Percentiles rank a stretch among this genome's conserved stretches.
Conservation (phyloP, 2,113 vertebrate genomes). For the Merops nubicus region DNA sequence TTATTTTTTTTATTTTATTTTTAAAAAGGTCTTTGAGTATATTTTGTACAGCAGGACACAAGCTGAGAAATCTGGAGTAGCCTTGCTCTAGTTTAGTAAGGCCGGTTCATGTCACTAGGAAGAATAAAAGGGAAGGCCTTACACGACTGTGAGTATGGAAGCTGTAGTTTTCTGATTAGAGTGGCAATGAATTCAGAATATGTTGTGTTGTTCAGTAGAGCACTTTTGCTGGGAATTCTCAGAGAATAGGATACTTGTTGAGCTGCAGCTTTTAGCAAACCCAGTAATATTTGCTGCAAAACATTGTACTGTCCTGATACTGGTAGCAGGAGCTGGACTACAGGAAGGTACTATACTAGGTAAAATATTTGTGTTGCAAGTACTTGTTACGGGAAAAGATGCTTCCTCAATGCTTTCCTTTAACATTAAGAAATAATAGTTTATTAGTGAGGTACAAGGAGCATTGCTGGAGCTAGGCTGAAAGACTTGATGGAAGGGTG, state of each 20-base stretch:
- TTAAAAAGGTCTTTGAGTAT: not conserved
- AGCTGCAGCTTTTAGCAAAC: not conserved
- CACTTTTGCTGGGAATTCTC: not conserved
- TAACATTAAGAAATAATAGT: not conserved
- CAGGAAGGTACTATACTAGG: not conserved
- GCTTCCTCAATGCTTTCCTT: not conserved
- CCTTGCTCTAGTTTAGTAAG: not conserved
- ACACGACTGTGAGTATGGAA: not conserved
- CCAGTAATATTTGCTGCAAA: not conserved
- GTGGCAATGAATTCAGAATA: not conserved
- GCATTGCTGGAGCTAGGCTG: not conserved
- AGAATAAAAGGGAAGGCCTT: not conserved
- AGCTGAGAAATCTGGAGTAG: not conserved
- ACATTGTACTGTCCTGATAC: not conserved
- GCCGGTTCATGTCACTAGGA: not conserved
- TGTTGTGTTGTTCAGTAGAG: not conserved
- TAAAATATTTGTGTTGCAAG: not conserved
- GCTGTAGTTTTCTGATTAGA: not conserved
- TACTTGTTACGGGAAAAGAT: not conserved
- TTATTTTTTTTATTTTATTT: no score
- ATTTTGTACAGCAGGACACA: not conserved
- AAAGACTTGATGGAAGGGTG: not conserved
- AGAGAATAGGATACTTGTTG: not conserved
- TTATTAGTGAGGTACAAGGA: not conserved
- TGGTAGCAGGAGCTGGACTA: not conserved